Base-by-base conservation (phyloP, 2,797 vertebrate species). In the Phyllotis vaccarum region DNA sequence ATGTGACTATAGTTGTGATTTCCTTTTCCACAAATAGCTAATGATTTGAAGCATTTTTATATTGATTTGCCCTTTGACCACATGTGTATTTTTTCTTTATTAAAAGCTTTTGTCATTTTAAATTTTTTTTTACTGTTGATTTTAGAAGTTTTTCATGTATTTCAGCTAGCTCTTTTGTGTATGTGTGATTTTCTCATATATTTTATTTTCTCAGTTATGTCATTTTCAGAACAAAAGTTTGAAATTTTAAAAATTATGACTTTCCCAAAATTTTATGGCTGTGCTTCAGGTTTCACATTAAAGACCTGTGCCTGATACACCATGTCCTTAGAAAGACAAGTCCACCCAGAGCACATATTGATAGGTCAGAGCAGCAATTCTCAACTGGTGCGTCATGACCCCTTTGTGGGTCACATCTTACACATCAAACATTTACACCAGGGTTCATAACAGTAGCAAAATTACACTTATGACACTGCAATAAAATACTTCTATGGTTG, bases 361-460 rank as follows among this genome's bases (percentile, higher is more conserved):
- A 66, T 78, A 72, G 70, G 49, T 19, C 58, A 89, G 2, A 31
- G 43, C 60, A 66, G 46, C 34, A 7, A 29, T n/a, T 66, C 46
- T 24, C 10, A 22, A 60, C 24, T 11, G 2, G 4, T 43, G 1
- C 16, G 37, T 16, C 12, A 1, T 0, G 0, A 29, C 13, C 80
- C 11, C 60, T 19, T n/a, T 17, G 9, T 24, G 60, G 29, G 17
- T 14, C 31, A 11, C 43, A 49, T 49, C 64, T 46, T 14, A 11
- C 6, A 22, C 46, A 85, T 66, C 29, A 22, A 43, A 49, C 29
- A 43, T 85, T n/a, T 49, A 49, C 19, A 85, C 31, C 62, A 31
- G 0, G 0, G 46, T 83, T 46, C 27, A 10, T 34, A 64, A 34
- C 40, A 64, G 81, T 64, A 34, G 6, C 40, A 66, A 66, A 14